These are phyloP conservation scores for Etheostoma spectabile DNA, from an alignment of 2,113 vertebrate genomes.

Conservation along the genomic window DNA sequence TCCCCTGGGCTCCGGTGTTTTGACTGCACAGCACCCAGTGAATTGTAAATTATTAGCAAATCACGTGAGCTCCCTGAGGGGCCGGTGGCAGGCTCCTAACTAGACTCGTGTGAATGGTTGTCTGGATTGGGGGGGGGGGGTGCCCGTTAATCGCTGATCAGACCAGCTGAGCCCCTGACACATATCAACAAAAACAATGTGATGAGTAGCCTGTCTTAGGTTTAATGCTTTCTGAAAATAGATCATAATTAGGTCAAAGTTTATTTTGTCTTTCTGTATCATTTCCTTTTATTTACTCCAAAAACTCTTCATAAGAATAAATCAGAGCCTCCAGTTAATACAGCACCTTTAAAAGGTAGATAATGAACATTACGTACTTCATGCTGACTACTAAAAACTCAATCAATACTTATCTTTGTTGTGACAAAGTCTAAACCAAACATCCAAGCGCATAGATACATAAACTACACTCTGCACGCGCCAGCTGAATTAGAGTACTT, in stretches of 20 bases:
- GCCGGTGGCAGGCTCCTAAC: slow-evolving; percentile 13
- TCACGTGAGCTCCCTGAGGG: slow-evolving; percentile 62
- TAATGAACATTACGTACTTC: background rate
- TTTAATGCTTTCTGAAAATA: background rate
- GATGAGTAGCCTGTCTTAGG: background rate
- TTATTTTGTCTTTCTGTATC: background rate
- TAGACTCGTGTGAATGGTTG: slow-evolving; percentile 48
- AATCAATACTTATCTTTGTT: background rate
- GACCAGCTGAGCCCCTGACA: slow-evolving; percentile 30
- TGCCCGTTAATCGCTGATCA: slow-evolving; percentile 34
- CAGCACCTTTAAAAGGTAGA: background rate
- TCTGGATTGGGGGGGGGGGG: slow-evolving; percentile 25
- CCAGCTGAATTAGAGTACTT: background rate
- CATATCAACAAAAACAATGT: slow-evolving; percentile 34
- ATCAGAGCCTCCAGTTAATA: background rate
- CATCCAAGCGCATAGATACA: too few species aligned
- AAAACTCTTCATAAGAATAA: background rate
- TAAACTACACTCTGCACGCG: background rate
- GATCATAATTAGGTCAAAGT: background rate
- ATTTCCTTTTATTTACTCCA: background rate
- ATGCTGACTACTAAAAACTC: background rate
- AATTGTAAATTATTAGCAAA: slow-evolving; percentile 65
- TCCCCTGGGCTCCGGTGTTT: slow-evolving; percentile 27
- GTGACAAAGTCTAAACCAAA: background rate
- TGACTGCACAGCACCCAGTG: slow-evolving; percentile 29